Evolutionary conservation across 2,797 vertebrate genomes (phyloP).

Genomic region (Tokudaia tokunoshimensis): DNA sequence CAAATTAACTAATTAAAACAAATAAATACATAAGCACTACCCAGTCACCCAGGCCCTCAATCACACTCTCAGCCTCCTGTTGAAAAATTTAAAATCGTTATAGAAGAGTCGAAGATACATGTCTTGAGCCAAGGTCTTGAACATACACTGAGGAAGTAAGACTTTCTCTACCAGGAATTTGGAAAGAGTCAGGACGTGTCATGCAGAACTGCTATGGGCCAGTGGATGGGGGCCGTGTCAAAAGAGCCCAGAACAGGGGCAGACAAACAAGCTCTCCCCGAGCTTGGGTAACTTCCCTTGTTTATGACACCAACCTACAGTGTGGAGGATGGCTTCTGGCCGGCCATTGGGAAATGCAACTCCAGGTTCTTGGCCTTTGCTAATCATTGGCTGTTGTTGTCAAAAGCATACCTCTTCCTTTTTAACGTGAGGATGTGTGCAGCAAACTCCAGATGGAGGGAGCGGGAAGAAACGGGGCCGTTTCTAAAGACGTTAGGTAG

Average conservation of each 20-base stretch:
- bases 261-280: conserved; percentile 55
- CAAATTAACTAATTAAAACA: no score
- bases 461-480: not conserved
- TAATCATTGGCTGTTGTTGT: not conserved
- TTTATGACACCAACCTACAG: not conserved
- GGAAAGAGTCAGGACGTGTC: not conserved
- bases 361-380: conserved; percentile 30
- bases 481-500: not conserved
- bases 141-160: not conserved
- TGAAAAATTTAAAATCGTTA: not conserved
- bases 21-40: no score
- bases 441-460: not conserved
- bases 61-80: not conserved
- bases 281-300: conserved; percentile 75
- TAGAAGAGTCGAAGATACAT: not conserved
- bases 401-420: not conserved
- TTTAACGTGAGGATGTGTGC: not conserved
- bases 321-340: not conserved
- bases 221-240: not conserved
- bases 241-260: not conserved
- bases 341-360: not conserved
- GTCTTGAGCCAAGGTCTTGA: not conserved
- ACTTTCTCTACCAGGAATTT: not conserved
- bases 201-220: not conserved
- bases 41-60: no score